Conservation (phyloP, 2,888 invertebrate species). For the Blastobasis adustella region DNA sequence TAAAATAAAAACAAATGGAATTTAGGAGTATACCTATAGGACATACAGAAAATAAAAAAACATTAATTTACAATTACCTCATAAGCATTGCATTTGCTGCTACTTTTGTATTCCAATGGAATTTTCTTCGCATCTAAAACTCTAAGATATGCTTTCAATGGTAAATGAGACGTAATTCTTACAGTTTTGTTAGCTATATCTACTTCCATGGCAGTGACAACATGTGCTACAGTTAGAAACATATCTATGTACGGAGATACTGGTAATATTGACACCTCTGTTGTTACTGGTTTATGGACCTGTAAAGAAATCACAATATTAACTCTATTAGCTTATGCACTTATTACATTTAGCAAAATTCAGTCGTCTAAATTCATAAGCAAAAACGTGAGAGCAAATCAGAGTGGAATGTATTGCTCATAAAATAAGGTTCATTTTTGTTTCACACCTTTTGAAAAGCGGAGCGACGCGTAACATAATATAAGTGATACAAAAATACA, state of each 20-base stretch:
- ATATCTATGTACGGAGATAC: constrained; percentile 66
- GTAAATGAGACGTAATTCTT: constrained; percentile 68
- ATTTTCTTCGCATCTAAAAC: constrained; percentile 73
- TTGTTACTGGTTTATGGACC: constrained; percentile 47
- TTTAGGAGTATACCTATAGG: too few relatives aligned
- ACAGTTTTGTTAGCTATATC: constrained; percentile 76
- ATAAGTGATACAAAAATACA: too few relatives aligned
- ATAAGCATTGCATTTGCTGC: constrained; percentile 79
- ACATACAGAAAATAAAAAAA: too few relatives aligned
- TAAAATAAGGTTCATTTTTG: too few relatives aligned
- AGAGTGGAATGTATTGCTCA: too few relatives aligned
- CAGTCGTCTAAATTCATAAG: too few relatives aligned
- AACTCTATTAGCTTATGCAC: too few relatives aligned
- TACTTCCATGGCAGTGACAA: constrained; percentile 75
- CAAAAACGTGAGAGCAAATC: too few relatives aligned
- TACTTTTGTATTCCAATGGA: constrained; percentile 72
- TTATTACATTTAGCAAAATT: too few relatives aligned
- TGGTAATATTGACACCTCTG: constrained; percentile 40
- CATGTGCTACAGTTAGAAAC: constrained; percentile 70
- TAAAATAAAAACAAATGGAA: neutral
- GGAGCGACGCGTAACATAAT: too few relatives aligned
- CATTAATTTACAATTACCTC: constrained; percentile 71
- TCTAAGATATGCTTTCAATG: constrained; percentile 66
- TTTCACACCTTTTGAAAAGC: too few relatives aligned
- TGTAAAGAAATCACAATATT: constrained; percentile 20